phyloP scores from a whole-genome alignment of 2,888 invertebrate species.

The Ormyrus nitidulus region DNA sequence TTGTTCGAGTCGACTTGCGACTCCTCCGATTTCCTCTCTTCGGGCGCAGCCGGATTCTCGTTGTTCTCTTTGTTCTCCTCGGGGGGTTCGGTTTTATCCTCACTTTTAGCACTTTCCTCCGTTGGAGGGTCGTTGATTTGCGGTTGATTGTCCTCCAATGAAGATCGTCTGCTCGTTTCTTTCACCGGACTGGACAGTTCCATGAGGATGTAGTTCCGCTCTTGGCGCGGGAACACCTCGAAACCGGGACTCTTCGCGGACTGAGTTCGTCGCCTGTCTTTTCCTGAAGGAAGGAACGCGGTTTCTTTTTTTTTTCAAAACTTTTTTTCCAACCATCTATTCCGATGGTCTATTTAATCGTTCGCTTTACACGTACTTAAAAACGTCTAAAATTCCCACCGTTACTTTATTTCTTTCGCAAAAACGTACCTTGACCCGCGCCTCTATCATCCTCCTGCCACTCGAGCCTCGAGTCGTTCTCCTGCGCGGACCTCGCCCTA shows the following conservation, averaged over 20 bases:
- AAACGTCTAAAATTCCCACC: no score
- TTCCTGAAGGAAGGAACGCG: conserved; percentile 17
- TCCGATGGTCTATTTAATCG: not conserved
- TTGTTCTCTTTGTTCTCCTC: conserved; percentile 45
- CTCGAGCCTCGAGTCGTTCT: conserved; percentile 13
- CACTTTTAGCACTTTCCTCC: not conserved
- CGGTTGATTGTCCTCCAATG: conserved; percentile 50
- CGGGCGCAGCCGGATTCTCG: not conserved
- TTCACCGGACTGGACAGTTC: conserved; percentile 65
- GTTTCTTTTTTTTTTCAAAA: not conserved
- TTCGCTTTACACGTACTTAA: no score
- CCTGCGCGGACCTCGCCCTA: conserved; percentile 44
- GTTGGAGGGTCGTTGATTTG: not conserved
- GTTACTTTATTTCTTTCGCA: no score
- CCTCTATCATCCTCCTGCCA: not conserved
- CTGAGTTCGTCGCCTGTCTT: conserved; percentile 54
- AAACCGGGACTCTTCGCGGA: conserved; percentile 60
- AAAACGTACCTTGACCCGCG: conserved; percentile 5
- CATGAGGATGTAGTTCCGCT: conserved; percentile 67
- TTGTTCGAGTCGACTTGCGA: conserved; percentile 36
- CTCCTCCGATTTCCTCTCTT: not conserved
- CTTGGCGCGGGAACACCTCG: conserved; percentile 65
- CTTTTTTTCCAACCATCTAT: not conserved
- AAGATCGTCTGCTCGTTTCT: conserved; percentile 35
- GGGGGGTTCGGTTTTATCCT: not conserved